Evolutionary conservation across 2,888 invertebrate genomes (phyloP).

Genomic region (Hedychridium roseum): DNA sequence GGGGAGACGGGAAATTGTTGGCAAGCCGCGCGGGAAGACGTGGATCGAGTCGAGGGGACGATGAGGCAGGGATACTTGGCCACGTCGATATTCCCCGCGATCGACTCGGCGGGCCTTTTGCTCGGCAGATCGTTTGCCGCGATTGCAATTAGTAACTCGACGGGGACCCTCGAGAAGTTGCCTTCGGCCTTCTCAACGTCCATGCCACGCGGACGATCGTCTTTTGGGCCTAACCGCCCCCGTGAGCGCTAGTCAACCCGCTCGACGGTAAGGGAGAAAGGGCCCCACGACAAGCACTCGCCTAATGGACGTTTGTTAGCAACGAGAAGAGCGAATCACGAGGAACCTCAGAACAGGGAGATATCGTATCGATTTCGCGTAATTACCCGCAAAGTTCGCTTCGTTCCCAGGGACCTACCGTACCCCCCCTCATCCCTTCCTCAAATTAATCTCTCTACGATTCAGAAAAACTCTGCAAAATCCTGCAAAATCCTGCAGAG

Average conservation of each 20-base stretch:
- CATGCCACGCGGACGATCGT: conserved; percentile 5
- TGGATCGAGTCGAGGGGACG: neutral
- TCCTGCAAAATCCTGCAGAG: too few species aligned
- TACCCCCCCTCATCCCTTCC: neutral
- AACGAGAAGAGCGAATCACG: too few species aligned
- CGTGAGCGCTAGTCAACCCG: conserved; percentile 46
- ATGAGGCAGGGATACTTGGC: neutral
- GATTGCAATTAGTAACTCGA: conserved; percentile 56
- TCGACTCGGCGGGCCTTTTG: conserved; percentile 31
- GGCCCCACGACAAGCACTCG: conserved; percentile 27
- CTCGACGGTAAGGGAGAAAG: too few species aligned
- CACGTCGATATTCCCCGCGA: conserved; percentile 7
- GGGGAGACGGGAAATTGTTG: too few species aligned
- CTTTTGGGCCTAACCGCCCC: conserved; percentile 46
- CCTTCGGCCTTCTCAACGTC: conserved; percentile 14
- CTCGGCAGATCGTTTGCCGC: conserved; percentile 46
- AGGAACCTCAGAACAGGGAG: too few species aligned
- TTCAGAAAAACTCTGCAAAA: too few species aligned
- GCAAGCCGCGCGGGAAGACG: conserved; percentile 1
- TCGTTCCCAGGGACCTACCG: conserved; percentile 16
- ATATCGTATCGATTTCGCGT: too few species aligned
- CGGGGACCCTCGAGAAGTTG: conserved; percentile 40
- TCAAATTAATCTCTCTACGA: neutral
- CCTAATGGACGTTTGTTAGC: conserved; percentile 42
- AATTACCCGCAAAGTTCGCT: too few species aligned